phyloP scores from a whole-genome alignment of 2,888 invertebrate genomes.

The Eupithecia inturbata region DNA sequence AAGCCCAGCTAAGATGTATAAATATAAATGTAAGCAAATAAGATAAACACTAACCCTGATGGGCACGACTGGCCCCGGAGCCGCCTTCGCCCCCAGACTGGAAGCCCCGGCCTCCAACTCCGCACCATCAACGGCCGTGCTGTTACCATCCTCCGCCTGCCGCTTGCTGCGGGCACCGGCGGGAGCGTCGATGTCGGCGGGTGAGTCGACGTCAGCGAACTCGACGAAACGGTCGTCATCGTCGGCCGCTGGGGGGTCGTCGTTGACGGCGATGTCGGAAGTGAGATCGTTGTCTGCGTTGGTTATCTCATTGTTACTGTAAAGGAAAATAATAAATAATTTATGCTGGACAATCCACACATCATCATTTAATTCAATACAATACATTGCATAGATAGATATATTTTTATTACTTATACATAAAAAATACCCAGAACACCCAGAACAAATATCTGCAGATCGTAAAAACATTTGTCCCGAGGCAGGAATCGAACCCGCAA shows the following conservation, averaged over 20 bases:
- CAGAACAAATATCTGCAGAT: too few species aligned
- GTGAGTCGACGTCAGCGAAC: slow-evolving; percentile 19
- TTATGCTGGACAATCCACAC: neutral
- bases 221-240: slow-evolving; percentile 20
- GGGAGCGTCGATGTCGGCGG: neutral
- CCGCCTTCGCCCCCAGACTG: neutral
- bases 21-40: too few species aligned
- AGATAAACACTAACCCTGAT: neutral
- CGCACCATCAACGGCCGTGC: neutral
- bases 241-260: slow-evolving; percentile 45
- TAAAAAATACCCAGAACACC: too few species aligned
- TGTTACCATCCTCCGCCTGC: slow-evolving; percentile 19
- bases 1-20: too few species aligned
- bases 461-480: too few species aligned
- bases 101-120: neutral
- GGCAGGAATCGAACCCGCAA: too few species aligned
- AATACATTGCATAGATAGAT: too few species aligned
- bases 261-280: slow-evolving; percentile 52
- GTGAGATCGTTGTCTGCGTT: slow-evolving; percentile 33
- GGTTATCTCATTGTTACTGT: slow-evolving; percentile 36
- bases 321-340: slow-evolving; percentile 3
- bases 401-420: too few species aligned
- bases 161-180: slow-evolving; percentile 39
- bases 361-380: too few species aligned
- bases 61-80: neutral